Conservation (phyloP, 2,888 invertebrate genomes). For the Caenorhabditis sp. region DNA sequence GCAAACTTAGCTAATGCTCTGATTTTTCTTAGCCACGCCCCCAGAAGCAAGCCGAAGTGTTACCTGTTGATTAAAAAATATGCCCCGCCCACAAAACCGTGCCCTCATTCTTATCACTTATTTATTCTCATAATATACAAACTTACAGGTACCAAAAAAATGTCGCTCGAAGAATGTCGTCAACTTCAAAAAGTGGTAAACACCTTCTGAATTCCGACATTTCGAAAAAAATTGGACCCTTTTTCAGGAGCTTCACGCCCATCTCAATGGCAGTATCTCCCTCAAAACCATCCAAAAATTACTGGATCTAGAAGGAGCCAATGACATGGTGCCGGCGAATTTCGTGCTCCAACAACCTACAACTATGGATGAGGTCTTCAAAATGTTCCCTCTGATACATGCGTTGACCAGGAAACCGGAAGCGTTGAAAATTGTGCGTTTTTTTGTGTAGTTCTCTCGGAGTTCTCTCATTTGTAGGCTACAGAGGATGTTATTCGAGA, state of each 20-base stretch:
- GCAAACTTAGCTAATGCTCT: too few species aligned
- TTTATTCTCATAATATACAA: too few species aligned
- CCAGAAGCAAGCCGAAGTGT: too few species aligned
- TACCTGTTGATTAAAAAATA: too few species aligned
- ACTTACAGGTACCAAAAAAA: too few species aligned
- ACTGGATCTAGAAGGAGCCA: neutral
- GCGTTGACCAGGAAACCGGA: constrained; percentile 24
- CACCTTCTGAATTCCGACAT: too few species aligned
- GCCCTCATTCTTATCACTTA: too few species aligned
- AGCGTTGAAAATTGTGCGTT: constrained; percentile 11
- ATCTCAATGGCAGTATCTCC: constrained; percentile 46
- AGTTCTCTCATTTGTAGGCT: constrained; percentile 19
- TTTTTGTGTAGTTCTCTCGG: neutral
- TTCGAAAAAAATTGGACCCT: too few species aligned
- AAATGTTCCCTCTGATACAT: constrained; percentile 39
- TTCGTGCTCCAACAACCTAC: constrained; percentile 6
- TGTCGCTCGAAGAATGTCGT: neutral
- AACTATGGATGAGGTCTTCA: constrained; percentile 23
- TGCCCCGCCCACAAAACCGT: too few species aligned
- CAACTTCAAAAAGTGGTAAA: neutral
- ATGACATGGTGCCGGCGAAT: neutral
- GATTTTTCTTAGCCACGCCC: too few species aligned
- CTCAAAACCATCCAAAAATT: constrained; percentile 23
- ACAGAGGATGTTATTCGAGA: constrained; percentile 27
- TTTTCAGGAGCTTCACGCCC: constrained; percentile 43